Conservation (phyloP, 2,797 vertebrate genomes). For the Spinus pinus region DNA sequence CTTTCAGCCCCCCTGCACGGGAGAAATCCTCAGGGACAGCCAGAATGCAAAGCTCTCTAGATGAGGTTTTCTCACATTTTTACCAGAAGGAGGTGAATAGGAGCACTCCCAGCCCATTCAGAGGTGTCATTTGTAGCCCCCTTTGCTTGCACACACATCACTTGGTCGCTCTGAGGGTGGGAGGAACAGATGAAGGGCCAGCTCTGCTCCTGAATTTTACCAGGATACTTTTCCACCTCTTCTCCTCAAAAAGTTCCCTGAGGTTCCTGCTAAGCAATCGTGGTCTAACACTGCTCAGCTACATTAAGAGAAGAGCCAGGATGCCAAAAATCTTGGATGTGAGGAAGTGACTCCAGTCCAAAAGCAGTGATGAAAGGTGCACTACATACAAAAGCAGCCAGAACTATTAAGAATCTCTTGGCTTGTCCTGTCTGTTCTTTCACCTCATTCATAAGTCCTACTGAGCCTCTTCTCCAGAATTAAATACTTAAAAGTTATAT, state of each 20-base stretch:
- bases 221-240: neutral
- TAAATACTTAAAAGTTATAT: neutral
- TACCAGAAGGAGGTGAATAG: neutral
- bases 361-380: neutral
- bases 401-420: neutral
- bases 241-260: neutral
- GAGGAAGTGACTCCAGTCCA: neutral
- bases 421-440: neutral
- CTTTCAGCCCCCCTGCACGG: neutral
- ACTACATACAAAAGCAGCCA: neutral
- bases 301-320: neutral
- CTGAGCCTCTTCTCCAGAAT: neutral
- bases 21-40: neutral
- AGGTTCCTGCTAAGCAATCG: neutral
- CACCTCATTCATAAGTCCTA: neutral
- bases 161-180: rapidly evolving
- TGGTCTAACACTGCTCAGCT: neutral
- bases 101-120: neutral
- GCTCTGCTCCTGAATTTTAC: neutral
- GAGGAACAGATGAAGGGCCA: neutral
- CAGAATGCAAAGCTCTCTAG: neutral
- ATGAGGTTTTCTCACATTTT: neutral
- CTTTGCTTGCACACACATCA: neutral
- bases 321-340: neutral
- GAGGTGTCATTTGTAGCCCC: neutral